These are phyloP conservation scores for Vulpes lagopus DNA, from an alignment of 2,113 vertebrate species.

Conservation along the genomic window DNA sequence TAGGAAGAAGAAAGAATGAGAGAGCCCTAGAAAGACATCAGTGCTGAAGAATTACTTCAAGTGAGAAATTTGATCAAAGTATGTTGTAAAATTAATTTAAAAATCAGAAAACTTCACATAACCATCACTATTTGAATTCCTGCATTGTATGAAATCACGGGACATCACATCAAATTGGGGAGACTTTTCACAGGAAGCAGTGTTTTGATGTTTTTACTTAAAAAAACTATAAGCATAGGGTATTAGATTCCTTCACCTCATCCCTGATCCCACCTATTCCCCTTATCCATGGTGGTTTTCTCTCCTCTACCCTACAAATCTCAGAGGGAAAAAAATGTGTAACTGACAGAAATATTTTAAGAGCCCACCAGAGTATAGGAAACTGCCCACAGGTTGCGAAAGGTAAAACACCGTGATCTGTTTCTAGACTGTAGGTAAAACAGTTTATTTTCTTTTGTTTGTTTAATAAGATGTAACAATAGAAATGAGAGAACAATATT, in stretches of 20 bases:
- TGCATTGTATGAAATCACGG: background rate
- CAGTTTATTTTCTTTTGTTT: constrained; percentile 19
- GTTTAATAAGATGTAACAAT: constrained; percentile 27
- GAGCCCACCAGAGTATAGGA: background rate
- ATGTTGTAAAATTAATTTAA: background rate
- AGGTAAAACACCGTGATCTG: background rate
- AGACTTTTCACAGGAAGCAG: background rate
- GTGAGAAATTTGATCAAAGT: background rate
- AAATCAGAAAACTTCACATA: constrained; percentile 7
- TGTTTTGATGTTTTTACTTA: background rate
- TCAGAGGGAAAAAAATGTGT: background rate
- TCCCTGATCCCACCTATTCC: background rate
- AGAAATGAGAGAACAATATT: background rate
- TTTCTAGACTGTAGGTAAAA: background rate
- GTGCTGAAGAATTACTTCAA: background rate
- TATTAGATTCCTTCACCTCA: background rate
- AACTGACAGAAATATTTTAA: background rate
- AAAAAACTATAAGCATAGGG: background rate
- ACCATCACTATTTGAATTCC: background rate
- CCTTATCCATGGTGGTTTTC: background rate
- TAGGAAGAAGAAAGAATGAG: background rate
- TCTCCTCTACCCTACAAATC: background rate
- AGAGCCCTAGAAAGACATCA: background rate
- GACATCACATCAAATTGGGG: background rate
- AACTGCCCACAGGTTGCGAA: background rate